Evolutionary conservation across 2,888 invertebrate species (phyloP).

Genomic region (Microctonus brassicae): DNA sequence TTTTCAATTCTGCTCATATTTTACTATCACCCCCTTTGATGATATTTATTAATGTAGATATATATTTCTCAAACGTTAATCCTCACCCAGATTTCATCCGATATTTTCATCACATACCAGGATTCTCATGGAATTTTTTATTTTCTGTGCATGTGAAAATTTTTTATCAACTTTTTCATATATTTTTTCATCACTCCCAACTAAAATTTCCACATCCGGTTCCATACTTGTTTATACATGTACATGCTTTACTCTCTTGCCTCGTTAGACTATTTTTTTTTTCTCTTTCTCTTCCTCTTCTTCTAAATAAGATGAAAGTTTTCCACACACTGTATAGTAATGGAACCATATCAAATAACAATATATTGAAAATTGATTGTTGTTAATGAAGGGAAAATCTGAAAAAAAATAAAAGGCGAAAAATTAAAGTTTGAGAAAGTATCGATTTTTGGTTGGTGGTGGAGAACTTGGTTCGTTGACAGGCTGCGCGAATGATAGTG

Average conservation of each 20-base stretch:
- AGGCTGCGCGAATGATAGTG: background rate
- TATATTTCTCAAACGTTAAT: constrained; percentile 59
- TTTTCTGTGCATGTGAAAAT: no score
- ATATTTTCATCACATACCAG: constrained; percentile 41
- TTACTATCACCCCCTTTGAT: constrained; percentile 24
- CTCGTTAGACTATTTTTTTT: no score
- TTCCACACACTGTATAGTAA: no score
- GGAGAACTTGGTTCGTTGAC: constrained; percentile 17
- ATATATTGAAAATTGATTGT: no score
- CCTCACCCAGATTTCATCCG: constrained; percentile 67
- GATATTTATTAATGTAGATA: constrained; percentile 44
- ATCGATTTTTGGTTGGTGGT: constrained; percentile 59
- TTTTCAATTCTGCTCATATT: background rate
- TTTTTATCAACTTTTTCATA: background rate
- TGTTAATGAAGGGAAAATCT: no score
- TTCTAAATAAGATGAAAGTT: no score
- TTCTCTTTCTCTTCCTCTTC: no score
- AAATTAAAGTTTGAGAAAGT: constrained; percentile 62
- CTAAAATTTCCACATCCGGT: background rate
- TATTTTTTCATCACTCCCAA: no score
- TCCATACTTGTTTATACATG: no score
- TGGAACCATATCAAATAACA: no score
- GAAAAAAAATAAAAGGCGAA: background rate
- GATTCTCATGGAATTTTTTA: constrained; percentile 62
- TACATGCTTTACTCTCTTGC: no score